phyloP scores from a whole-genome alignment of 2,888 invertebrate species.

The Dione juno region DNA sequence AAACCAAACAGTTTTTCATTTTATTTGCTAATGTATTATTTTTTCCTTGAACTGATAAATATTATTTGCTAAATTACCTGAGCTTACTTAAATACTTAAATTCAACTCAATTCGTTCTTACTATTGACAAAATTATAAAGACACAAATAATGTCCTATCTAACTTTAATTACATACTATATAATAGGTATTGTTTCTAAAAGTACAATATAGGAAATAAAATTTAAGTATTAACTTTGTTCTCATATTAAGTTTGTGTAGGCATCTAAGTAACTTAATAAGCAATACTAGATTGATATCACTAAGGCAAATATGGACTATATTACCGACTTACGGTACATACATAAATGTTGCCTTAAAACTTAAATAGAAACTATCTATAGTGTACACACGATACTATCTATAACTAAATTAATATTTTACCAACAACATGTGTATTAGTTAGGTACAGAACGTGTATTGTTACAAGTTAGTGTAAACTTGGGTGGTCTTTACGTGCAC shows the following conservation, averaged over 20 bases:
- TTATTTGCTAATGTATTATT: too few relatives aligned
- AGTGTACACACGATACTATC: not conserved
- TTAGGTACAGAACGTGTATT: constrained; percentile 34
- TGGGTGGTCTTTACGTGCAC: constrained; percentile 37
- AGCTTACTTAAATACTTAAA: too few relatives aligned
- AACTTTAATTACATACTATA: too few relatives aligned
- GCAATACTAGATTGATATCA: not conserved
- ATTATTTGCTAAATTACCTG: too few relatives aligned
- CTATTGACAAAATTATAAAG: too few relatives aligned
- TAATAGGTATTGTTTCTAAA: too few relatives aligned
- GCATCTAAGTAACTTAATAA: not conserved
- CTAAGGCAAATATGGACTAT: too few relatives aligned
- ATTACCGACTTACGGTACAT: not conserved
- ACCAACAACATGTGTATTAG: constrained; percentile 27
- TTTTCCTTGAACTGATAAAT: too few relatives aligned
- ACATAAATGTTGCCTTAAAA: not conserved
- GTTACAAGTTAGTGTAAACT: constrained; percentile 41
- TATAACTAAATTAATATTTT: constrained; percentile 32
- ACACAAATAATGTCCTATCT: too few relatives aligned
- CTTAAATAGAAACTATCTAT: constrained; percentile 20
- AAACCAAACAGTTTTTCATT: too few relatives aligned
- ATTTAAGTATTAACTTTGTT: not conserved
- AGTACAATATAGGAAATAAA: not conserved
- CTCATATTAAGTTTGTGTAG: not conserved
- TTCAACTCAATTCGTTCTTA: too few relatives aligned